Conservation (phyloP, 2,888 invertebrate genomes). For the Lasioglossum marginatum region DNA sequence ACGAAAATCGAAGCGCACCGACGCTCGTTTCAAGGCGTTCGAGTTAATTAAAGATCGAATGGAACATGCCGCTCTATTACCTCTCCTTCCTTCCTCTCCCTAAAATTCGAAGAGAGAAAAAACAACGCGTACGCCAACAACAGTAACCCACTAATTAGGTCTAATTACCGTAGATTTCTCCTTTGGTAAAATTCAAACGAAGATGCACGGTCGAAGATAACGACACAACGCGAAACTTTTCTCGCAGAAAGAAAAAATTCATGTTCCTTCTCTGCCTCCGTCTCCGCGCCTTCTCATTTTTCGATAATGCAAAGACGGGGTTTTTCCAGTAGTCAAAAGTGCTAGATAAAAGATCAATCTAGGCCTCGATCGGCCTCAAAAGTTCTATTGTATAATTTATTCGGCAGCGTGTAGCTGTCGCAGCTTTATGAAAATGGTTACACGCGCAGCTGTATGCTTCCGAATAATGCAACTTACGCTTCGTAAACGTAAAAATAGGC, state of each 20-base stretch:
- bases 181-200: conserved; percentile 25
- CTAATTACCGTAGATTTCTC: conserved; percentile 29
- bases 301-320: too few species aligned
- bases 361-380: too few species aligned
- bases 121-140: not conserved
- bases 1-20: not conserved
- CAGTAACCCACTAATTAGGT: conserved; percentile 18
- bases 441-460: too few species aligned
- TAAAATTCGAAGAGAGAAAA: not conserved
- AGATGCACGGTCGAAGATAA: not conserved
- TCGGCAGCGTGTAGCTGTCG: too few species aligned
- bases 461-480: too few species aligned
- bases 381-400: too few species aligned
- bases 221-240: not conserved
- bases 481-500: too few species aligned
- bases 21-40: not conserved
- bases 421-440: too few species aligned
- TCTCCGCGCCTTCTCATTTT: not conserved
- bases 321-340: too few species aligned
- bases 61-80: not conserved
- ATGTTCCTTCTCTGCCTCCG: not conserved
- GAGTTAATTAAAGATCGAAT: not conserved
- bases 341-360: too few species aligned
- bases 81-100: not conserved
- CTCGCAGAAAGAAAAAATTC: not conserved